phyloP scores from a whole-genome alignment of 2,113 vertebrate species.

The Phrynocephalus versicolor region DNA sequence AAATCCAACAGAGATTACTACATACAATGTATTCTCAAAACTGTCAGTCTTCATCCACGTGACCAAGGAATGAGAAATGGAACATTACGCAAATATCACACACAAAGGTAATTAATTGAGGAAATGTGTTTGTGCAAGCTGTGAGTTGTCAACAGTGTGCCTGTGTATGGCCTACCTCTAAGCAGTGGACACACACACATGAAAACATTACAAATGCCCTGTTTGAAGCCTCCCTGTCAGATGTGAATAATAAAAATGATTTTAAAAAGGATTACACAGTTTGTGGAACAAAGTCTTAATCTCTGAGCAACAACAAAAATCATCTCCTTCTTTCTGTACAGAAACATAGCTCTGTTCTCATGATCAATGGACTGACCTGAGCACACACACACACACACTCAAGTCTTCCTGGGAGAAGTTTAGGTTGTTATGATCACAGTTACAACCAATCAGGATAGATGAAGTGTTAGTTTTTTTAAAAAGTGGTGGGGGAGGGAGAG shows the following conservation, averaged over 20 bases:
- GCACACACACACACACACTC: background rate
- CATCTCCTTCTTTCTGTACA: background rate
- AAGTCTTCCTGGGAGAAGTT: slow-evolving; percentile 45
- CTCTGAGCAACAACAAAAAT: background rate
- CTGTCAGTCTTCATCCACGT: background rate
- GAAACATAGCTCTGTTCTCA: background rate
- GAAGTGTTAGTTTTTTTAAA: background rate
- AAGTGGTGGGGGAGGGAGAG: background rate
- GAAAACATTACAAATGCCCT: background rate
- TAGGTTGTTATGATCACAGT: background rate
- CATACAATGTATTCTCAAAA: background rate
- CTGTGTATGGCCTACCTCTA: slow-evolving; percentile 60
- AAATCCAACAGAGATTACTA: background rate
- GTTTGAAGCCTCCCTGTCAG: background rate
- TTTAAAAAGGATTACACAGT: background rate
- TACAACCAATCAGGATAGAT: background rate
- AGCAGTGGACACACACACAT: slow-evolving; percentile 48
- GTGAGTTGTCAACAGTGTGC: slow-evolving; percentile 55
- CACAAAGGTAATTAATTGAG: slow-evolving; percentile 67
- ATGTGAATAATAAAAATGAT: background rate
- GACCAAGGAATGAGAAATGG: slow-evolving; percentile 14
- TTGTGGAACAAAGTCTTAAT: background rate
- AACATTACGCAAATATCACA: slow-evolving; percentile 34
- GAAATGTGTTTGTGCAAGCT: slow-evolving; percentile 66
- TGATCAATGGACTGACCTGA: slow-evolving; percentile 24